Base-by-base conservation (phyloP, 2,113 vertebrate genomes). In the Megaceryle maxima region DNA sequence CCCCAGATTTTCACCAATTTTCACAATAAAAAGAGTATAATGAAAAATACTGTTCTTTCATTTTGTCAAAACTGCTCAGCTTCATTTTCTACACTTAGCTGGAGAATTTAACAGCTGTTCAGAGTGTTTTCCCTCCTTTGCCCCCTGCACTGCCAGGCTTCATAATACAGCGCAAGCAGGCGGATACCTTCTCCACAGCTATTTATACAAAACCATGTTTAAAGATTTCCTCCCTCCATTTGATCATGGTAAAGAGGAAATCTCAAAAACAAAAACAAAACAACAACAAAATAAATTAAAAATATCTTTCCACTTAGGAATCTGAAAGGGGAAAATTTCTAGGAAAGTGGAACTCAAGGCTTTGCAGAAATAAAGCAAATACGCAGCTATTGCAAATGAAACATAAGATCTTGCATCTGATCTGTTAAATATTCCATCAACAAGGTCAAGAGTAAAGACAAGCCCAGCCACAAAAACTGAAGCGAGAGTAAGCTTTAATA, bases 381-480 rank as follows among this genome's bases (percentile, higher is more conserved):
- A 44, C 73, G 68, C 93, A 96, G 93, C 75, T 96, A 94, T 92
- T 94, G 96, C 94, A 97, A 95, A 93, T 79, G 87, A 96, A 96
- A 92, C 91, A 90, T 96, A 94, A 96, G 97, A 97, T 97, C 95
- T 91, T 97, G 94, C 95, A 96, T 97, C 83, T 93, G 96, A 97
- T 96, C 95, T 92, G 85, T 83, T 97, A 96, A 97, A 94, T 93
- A 94, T 95, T 97, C 96, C 95, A 93, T 97, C 94, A 96, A 96
- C 95, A 97, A 97, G 97, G 94, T 97, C 97, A 97, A 96, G 83
- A 97, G 92, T 94, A 96, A 96, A 98, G 92, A 96, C 96, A 96
- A 95, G 68, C 83, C 92, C 92, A 94, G 77, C 87, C 93, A 96
- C 84, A 81, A 94, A 95, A 93, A 88, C 68, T 74, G 93, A 90